Conservation (phyloP, 2,797 vertebrate species). For the Anableps anableps region DNA sequence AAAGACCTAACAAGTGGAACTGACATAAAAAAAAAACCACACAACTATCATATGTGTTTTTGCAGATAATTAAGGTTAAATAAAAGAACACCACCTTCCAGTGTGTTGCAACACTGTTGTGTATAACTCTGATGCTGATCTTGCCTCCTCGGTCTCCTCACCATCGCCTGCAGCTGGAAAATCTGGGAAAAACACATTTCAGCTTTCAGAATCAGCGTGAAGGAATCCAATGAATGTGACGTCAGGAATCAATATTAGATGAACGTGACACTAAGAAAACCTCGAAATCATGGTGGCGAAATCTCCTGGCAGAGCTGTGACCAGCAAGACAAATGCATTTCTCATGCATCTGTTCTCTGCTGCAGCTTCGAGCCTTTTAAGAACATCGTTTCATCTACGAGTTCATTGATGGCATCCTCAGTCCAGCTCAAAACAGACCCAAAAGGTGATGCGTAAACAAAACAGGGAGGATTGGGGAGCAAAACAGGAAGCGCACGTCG, state of each 20-base stretch:
- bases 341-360: too few species aligned
- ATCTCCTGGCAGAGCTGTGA: not conserved
- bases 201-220: not conserved
- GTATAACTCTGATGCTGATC: constrained; percentile 75
- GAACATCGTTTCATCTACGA: too few species aligned
- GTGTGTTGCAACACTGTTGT: constrained; percentile 70
- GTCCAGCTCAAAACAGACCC: too few species aligned
- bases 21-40: not conserved
- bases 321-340: too few species aligned
- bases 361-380: too few species aligned
- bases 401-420: too few species aligned
- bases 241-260: not conserved
- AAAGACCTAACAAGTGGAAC: not conserved
- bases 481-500: too few species aligned
- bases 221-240: not conserved
- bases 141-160: constrained; percentile 78
- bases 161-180: constrained; percentile 60
- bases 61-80: not conserved
- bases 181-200: constrained; percentile 55
- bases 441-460: too few species aligned
- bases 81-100: constrained; percentile 66
- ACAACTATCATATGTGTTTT: not conserved
- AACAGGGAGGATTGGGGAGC: too few species aligned
- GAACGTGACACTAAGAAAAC: not conserved
- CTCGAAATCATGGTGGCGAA: not conserved